Evolutionary conservation across 2,113 vertebrate species (phyloP).

Genomic region (Pollimyrus isidori): DNA sequence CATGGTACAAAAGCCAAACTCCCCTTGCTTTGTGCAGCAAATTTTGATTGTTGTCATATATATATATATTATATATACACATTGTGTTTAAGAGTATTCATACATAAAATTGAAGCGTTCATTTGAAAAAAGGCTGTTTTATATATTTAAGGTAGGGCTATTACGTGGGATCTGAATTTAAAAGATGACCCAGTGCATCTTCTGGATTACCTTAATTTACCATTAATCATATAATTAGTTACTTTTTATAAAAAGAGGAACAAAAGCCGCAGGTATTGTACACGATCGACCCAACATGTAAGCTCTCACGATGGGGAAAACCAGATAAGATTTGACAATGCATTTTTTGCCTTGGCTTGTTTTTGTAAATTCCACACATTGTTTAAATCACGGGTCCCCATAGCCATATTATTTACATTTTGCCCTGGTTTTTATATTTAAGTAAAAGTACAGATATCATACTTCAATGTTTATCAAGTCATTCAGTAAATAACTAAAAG

Average conservation of each 20-base stretch:
- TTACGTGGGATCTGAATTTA: neutral
- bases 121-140: neutral
- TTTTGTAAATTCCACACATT: neutral
- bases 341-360: neutral
- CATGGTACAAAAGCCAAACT: neutral
- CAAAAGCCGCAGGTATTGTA: neutral
- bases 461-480: neutral
- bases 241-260: neutral
- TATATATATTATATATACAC: no score
- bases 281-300: neutral
- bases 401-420: neutral
- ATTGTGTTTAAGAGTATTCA: neutral
- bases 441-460: neutral
- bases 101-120: neutral
- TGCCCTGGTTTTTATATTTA: neutral
- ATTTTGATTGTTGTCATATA: neutral
- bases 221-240: neutral
- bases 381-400: neutral
- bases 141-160: neutral
- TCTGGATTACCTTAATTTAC: neutral
- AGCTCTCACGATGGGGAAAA: neutral
- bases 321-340: neutral
- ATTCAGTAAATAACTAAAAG: neutral
- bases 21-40: neutral
- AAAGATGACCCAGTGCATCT: neutral